phyloP scores from a whole-genome alignment of 2,113 vertebrate species.

The Phaetusa simplex region DNA sequence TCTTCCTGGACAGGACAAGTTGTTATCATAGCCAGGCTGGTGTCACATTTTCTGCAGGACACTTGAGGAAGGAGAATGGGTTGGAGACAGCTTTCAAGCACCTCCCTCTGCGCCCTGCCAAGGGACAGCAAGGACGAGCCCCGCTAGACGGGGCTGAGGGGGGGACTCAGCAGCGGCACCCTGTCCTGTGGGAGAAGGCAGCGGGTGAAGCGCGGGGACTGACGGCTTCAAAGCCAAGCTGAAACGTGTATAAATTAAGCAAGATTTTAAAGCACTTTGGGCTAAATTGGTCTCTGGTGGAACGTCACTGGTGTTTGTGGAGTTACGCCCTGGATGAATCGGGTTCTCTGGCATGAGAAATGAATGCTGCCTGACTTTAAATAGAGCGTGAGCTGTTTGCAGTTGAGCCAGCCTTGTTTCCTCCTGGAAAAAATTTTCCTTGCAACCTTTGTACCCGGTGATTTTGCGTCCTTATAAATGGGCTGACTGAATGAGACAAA shows the following conservation, averaged over 20 bases:
- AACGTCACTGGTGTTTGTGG: background rate
- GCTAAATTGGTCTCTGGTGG: background rate
- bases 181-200: background rate
- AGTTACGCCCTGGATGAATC: background rate
- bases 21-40: background rate
- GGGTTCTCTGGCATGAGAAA: background rate
- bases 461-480: slow-evolving; percentile 60
- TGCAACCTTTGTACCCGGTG: background rate
- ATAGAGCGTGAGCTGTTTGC: slow-evolving; percentile 49
- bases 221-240: background rate
- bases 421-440: slow-evolving; percentile 31
- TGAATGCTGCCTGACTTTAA: slow-evolving; percentile 18
- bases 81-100: background rate
- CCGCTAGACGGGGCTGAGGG: fast-evolving
- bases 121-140: background rate
- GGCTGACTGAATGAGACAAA: slow-evolving; percentile 50
- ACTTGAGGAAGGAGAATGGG: background rate
- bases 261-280: background rate
- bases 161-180: background rate
- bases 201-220: background rate
- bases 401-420: slow-evolving; percentile 45
- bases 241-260: background rate
- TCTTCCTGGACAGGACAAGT: background rate
- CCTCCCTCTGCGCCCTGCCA: background rate
- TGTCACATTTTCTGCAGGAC: background rate